These are phyloP conservation scores for Uria aalge DNA, from an alignment of 2,113 vertebrate genomes.

Conservation along the genomic window DNA sequence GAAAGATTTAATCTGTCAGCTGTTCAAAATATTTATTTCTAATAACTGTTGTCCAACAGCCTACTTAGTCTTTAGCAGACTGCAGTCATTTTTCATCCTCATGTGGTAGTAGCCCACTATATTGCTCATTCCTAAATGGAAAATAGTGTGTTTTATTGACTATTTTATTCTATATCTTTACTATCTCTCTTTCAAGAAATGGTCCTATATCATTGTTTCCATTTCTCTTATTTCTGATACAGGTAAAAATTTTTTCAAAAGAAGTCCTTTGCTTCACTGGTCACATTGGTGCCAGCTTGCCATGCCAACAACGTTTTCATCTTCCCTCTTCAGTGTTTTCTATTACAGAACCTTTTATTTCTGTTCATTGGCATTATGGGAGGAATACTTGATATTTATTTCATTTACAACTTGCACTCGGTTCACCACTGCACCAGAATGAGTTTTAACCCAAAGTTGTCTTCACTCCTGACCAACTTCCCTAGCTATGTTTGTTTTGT, in stretches of 20 bases:
- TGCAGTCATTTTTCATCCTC: neutral
- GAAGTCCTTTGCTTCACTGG: neutral
- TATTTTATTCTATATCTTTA: neutral
- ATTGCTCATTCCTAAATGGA: neutral
- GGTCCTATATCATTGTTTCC: neutral
- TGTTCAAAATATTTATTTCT: conserved; percentile 2
- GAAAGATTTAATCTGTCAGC: neutral
- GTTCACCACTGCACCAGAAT: neutral
- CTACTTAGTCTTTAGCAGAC: neutral
- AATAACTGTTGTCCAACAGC: neutral
- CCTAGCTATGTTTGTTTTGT: neutral
- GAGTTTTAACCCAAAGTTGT: neutral
- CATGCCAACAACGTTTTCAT: neutral
- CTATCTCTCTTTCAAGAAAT: neutral
- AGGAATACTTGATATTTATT: neutral
- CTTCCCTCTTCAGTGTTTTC: neutral
- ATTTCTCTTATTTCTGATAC: neutral
- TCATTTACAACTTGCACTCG: neutral
- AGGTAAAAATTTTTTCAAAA: neutral
- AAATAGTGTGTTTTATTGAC: neutral
- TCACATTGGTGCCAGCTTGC: neutral
- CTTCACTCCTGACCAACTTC: neutral
- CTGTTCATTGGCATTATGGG: neutral
- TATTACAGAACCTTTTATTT: neutral
- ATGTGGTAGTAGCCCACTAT: neutral